Conservation (phyloP, 1,140 invertebrate species). For the Lepidurus couesii region DNA sequence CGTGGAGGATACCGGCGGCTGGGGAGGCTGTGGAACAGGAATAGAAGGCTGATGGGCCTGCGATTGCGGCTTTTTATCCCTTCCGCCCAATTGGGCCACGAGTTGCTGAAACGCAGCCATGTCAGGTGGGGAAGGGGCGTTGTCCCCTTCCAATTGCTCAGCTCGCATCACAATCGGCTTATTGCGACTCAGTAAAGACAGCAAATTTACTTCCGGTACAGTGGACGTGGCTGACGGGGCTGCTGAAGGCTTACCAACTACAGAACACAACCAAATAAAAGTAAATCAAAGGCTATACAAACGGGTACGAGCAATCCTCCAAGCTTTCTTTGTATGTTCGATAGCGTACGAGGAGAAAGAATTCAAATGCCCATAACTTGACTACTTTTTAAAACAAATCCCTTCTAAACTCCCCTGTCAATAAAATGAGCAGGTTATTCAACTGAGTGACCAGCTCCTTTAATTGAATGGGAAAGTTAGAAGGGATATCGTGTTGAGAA, state of each 20-base stretch:
- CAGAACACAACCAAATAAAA: too few relatives aligned
- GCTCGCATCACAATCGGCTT: neutral
- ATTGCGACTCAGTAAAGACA: slow-evolving; percentile 4
- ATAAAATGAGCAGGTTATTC: too few relatives aligned
- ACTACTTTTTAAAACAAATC: too few relatives aligned
- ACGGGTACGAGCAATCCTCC: too few relatives aligned
- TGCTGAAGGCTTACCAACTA: neutral
- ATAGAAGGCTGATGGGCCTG: neutral
- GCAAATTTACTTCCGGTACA: neutral
- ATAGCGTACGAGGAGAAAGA: too few relatives aligned
- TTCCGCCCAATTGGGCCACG: neutral
- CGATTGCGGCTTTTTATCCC: neutral
- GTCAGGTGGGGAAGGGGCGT: neutral
- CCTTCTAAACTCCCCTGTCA: too few relatives aligned
- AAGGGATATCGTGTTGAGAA: too few relatives aligned
- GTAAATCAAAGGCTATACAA: too few relatives aligned
- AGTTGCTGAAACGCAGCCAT: slow-evolving; percentile 2
- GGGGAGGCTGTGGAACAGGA: neutral
- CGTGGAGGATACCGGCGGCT: neutral
- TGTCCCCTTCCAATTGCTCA: neutral
- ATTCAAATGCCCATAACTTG: too few relatives aligned
- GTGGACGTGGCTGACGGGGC: neutral
- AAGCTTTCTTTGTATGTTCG: too few relatives aligned
- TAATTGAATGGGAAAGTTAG: too few relatives aligned
- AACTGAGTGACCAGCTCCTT: too few relatives aligned